phyloP scores from a whole-genome alignment of 2,797 vertebrate species.

The Rhinoraja longicauda region DNA sequence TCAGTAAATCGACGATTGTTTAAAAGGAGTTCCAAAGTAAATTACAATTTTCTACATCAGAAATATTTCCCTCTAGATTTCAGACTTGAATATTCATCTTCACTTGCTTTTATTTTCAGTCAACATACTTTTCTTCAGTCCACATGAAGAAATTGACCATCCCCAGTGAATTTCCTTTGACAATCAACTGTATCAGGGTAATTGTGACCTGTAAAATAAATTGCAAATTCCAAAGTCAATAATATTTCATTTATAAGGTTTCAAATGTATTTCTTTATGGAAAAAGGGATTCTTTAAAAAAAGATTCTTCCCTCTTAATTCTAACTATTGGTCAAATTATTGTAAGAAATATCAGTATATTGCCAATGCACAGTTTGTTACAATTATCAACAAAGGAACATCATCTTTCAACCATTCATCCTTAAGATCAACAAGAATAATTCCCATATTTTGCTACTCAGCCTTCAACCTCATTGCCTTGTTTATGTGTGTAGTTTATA shows the following conservation, averaged over 20 bases:
- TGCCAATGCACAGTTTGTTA: background rate
- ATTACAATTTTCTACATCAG: conserved; percentile 58
- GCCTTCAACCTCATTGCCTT: background rate
- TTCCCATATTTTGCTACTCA: background rate
- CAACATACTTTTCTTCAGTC: conserved; percentile 63
- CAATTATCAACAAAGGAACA: background rate
- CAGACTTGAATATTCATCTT: conserved; percentile 64
- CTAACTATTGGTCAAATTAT: background rate
- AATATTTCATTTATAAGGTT: background rate
- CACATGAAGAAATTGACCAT: conserved; percentile 56
- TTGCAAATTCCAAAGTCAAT: background rate
- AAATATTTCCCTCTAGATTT: conserved; percentile 67
- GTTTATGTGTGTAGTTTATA: background rate
- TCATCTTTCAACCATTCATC: background rate
- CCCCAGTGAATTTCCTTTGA: conserved; percentile 60
- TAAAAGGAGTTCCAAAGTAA: conserved; percentile 47
- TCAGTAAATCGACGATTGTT: conserved; percentile 47
- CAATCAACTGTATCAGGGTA: conserved; percentile 66
- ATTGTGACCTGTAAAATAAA: conserved; percentile 77
- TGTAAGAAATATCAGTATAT: background rate
- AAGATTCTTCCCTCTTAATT: background rate
- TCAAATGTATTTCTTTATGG: background rate
- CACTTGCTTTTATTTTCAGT: conserved; percentile 63
- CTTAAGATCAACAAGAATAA: background rate
- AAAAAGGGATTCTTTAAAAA: background rate